Percentiles rank a stretch among this genome's conserved stretches.
Evolutionary conservation across 2,797 vertebrate genomes (phyloP).

Genomic region (Poecile montanus): DNA sequence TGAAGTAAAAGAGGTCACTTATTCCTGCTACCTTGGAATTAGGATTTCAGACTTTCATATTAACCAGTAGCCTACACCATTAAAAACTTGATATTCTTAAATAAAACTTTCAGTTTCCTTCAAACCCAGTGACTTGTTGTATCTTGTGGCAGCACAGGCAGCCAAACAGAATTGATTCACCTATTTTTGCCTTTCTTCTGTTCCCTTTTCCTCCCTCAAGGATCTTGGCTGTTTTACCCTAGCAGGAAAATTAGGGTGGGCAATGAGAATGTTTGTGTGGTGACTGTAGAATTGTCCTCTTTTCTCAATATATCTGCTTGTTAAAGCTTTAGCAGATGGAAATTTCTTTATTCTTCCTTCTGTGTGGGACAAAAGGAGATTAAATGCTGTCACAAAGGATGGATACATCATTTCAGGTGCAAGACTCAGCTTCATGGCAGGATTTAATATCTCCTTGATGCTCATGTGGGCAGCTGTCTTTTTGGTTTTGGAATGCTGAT

Average conservation of each 20-base stretch:
- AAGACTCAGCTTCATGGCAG: neutral
- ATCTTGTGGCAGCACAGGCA: neutral
- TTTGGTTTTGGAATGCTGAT: neutral
- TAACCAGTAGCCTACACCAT: neutral
- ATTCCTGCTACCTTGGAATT: neutral
- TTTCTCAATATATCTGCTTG: neutral
- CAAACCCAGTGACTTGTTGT: neutral
- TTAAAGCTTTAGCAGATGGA: neutral
- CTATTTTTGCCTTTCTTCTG: neutral
- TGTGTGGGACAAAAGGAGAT: neutral
- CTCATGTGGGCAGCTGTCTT: neutral
- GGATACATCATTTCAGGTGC: neutral
- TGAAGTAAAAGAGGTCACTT: neutral
- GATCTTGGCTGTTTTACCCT: neutral
- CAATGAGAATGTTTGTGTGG: neutral
- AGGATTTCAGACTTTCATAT: neutral
- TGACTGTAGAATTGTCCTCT: neutral
- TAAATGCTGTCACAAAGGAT: neutral
- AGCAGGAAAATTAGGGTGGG: rapidly evolving
- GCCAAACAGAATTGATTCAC: neutral
- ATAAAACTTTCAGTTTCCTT: neutral
- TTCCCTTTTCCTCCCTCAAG: neutral
- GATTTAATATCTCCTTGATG: neutral
- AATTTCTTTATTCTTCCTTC: neutral
- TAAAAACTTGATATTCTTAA: neutral